phyloP scores from a whole-genome alignment of 1,140 invertebrate species.

The Cotesia chilonis region DNA sequence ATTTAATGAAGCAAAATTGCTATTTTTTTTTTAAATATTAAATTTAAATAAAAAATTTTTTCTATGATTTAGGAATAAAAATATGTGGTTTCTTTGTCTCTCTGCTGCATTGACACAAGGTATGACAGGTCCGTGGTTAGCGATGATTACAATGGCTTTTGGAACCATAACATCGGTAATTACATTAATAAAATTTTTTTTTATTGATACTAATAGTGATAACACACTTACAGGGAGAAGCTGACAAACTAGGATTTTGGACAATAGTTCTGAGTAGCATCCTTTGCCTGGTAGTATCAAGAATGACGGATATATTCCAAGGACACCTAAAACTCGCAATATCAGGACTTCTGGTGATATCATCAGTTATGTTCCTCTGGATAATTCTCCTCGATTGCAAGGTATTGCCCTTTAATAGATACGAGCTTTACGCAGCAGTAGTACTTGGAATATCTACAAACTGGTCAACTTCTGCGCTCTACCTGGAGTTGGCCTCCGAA shows the following conservation, averaged over 20 bases:
- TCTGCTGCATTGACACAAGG: constrained; percentile 61
- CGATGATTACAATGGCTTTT: constrained; percentile 59
- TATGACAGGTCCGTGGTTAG: constrained; percentile 61
- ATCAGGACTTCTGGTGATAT: constrained; percentile 47
- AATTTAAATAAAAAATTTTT: not conserved
- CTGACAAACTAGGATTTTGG: constrained; percentile 57
- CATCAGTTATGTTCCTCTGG: constrained; percentile 57
- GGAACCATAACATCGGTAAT: constrained; percentile 55
- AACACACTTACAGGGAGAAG: constrained; percentile 43
- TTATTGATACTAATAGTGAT: too few relatives aligned
- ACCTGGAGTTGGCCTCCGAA: constrained; percentile 66
- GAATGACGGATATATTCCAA: constrained; percentile 54
- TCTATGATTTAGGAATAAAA: constrained; percentile 53
- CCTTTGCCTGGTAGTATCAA: constrained; percentile 50
- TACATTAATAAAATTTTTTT: not conserved
- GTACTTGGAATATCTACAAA: constrained; percentile 60
- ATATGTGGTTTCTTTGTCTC: constrained; percentile 58
- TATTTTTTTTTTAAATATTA: too few relatives aligned
- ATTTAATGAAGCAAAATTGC: too few relatives aligned
- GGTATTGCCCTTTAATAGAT: constrained; percentile 50
- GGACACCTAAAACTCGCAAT: constrained; percentile 54
- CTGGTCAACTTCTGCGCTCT: constrained; percentile 63
- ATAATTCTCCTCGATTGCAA: constrained; percentile 51
- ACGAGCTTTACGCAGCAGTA: constrained; percentile 49
- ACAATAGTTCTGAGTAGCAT: constrained; percentile 53